A percentile compares a stretch with the other conserved stretches of the same genome.
Evolutionary conservation across 2,113 vertebrate species (phyloP).

Genomic region (Grammatotria lemairii): DNA sequence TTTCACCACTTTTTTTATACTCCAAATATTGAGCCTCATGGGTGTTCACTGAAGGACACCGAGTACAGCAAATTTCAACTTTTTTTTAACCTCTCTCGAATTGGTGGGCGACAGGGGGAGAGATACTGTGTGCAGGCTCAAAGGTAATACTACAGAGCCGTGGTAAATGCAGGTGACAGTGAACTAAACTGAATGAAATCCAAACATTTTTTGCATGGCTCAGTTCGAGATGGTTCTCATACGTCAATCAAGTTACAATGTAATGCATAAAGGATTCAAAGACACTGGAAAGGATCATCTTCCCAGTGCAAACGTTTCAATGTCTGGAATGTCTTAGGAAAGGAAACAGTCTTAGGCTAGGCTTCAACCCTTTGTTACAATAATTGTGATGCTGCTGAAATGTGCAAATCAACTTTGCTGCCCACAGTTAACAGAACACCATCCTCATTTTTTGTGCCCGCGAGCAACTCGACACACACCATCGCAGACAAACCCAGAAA

Average conservation of each 20-base stretch:
- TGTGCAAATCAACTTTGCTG: background rate
- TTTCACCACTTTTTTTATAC: conserved; percentile 42
- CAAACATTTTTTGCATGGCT: background rate
- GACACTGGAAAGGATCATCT: conserved; percentile 1
- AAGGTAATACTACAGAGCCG: background rate
- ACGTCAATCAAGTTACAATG: background rate
- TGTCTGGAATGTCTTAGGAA: background rate
- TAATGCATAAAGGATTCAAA: background rate
- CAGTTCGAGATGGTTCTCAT: background rate
- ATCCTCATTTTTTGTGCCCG: background rate
- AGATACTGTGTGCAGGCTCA: background rate
- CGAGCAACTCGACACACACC: background rate
- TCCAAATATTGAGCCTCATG: conserved; percentile 32
- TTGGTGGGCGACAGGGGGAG: background rate
- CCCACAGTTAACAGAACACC: background rate
- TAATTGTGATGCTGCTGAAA: background rate
- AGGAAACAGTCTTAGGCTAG: background rate
- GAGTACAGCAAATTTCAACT: conserved; percentile 19
- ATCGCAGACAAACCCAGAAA: conserved; percentile 27
- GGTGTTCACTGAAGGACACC: conserved; percentile 43
- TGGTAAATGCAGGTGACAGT: conserved; percentile 20
- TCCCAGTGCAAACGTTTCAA: conserved; percentile 9
- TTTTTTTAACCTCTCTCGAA: background rate
- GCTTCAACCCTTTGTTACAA: background rate
- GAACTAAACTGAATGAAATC: background rate